Evolutionary conservation across 2,113 vertebrate species (phyloP).

Genomic region (Hippoglossus stenolepis): DNA sequence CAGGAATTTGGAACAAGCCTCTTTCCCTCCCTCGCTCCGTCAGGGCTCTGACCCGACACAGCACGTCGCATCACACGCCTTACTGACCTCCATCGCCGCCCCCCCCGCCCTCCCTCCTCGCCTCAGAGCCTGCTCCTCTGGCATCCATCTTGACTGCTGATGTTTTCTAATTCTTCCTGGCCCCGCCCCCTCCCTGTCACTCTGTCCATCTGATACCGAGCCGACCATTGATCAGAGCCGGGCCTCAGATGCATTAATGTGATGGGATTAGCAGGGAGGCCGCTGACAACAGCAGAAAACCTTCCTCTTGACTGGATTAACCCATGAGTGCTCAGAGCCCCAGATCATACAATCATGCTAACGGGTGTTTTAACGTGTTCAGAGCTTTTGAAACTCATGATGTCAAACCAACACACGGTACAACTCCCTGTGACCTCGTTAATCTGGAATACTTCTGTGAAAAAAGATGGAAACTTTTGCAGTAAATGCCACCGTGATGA

Average conservation of each 20-base stretch:
- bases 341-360: background rate
- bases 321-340: background rate
- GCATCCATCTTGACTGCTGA: background rate
- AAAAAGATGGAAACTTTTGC: background rate
- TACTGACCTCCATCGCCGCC: slow-evolving; percentile 24
- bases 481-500: background rate
- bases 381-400: background rate
- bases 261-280: slow-evolving; percentile 41
- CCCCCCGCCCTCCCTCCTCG: background rate
- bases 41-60: slow-evolving; percentile 54
- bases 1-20: slow-evolving; percentile 57
- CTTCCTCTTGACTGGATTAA: slow-evolving; percentile 37
- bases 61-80: slow-evolving; percentile 55
- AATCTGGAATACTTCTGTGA: background rate
- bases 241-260: slow-evolving; percentile 31
- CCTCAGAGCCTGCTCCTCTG: background rate
- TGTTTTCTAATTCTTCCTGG: background rate
- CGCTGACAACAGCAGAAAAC: slow-evolving; percentile 16
- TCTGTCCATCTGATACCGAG: slow-evolving; percentile 14
- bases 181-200: background rate
- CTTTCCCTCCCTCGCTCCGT: background rate
- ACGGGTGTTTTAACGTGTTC: background rate
- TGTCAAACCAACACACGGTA: too few species aligned
- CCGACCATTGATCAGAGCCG: slow-evolving; percentile 25
- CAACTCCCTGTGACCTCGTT: too few species aligned